phyloP scores from a whole-genome alignment of 2,113 vertebrate genomes.

The Onychorhynchus coronatus region DNA sequence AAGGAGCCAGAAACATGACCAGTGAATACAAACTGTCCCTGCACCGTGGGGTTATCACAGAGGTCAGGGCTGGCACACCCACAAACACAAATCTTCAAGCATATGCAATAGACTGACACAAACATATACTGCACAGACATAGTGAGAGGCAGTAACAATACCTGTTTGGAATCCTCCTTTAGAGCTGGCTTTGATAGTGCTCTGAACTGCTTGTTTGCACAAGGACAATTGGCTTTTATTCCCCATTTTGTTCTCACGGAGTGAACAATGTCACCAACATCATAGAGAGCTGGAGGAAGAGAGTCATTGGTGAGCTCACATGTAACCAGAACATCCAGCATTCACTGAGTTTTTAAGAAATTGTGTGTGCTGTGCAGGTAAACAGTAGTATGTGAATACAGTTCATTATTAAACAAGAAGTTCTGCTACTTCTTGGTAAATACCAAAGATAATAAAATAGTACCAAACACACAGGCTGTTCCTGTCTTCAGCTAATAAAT shows the following conservation, averaged over 20 bases:
- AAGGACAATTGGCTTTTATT: constrained; percentile 82
- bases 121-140: background rate
- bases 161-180: constrained; percentile 79
- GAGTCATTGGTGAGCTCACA: background rate
- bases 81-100: background rate
- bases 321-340: background rate
- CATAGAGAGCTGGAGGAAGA: constrained; percentile 77
- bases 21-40: background rate
- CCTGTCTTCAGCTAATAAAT: background rate
- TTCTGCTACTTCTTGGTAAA: background rate
- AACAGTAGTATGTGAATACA: background rate
- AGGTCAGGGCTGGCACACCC: background rate
- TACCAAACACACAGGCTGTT: background rate
- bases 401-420: background rate
- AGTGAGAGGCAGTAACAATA: constrained; percentile 6
- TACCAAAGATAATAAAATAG: background rate
- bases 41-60: rapidly evolving
- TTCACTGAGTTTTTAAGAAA: background rate
- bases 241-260: constrained; percentile 80
- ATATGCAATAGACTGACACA: background rate
- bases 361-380: background rate
- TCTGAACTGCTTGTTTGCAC: constrained; percentile 77
- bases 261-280: constrained; percentile 82
- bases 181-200: constrained; percentile 73
- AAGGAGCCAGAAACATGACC: background rate